These are phyloP conservation scores for Abscondita cerata DNA, from an alignment of 2,888 invertebrate species.

Conservation along the genomic window DNA sequence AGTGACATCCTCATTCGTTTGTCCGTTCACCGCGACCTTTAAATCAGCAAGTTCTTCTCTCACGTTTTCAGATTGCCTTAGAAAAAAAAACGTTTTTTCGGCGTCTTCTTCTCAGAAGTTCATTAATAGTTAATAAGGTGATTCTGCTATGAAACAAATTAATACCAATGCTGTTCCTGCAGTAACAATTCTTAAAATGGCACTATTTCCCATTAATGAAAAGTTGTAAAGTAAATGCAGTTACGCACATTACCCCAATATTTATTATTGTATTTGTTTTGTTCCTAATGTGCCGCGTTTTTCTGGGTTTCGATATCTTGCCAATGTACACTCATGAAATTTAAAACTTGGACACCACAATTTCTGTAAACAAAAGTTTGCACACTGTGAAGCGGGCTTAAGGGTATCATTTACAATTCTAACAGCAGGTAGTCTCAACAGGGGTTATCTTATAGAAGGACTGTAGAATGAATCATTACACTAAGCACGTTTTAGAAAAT, in stretches of 20 bases:
- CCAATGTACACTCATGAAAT: no score
- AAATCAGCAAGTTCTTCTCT: constrained; percentile 28
- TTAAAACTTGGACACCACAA: no score
- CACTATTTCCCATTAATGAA: constrained; percentile 25
- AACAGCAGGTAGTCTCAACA: no score
- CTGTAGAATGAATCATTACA: no score
- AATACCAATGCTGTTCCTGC: constrained; percentile 22
- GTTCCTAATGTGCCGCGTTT: constrained; percentile 39
- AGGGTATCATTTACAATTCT: no score
- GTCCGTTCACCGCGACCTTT: constrained; percentile 13
- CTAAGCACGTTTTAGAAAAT: no score
- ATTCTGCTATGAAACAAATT: constrained; percentile 36
- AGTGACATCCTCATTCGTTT: constrained; percentile 7
- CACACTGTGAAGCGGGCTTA: no score
- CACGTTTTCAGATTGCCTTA: constrained; percentile 23
- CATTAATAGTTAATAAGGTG: constrained; percentile 37
- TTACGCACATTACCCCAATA: constrained; percentile 34
- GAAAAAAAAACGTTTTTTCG: constrained; percentile 24
- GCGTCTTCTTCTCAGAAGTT: constrained; percentile 27
- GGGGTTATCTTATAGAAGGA: no score
- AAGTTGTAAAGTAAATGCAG: constrained; percentile 36
- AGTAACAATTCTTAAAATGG: constrained; percentile 24
- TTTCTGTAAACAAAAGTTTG: no score
- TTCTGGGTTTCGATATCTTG: constrained; percentile 38
- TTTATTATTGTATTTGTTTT: constrained; percentile 38